Evolutionary conservation across 2,797 vertebrate genomes (phyloP), one percentile per base, ranked within the genome.

Genomic region (Geotrypetes seraphini): DNA sequence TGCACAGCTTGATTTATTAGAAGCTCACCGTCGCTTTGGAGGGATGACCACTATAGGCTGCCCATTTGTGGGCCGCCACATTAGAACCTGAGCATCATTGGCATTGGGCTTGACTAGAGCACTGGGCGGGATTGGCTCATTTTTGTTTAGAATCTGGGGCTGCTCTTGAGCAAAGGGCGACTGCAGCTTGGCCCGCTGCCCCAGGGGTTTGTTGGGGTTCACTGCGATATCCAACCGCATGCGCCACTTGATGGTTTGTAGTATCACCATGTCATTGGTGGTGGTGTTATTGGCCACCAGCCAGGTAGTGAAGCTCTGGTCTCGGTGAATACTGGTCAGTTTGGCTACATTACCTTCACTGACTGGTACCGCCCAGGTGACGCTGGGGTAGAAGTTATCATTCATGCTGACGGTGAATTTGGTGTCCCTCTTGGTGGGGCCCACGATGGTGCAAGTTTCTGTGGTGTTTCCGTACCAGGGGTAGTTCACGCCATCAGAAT

Each of bases 391-490:
- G 57, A 99, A 99, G 67, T 99, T 99, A 73, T 99, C 96, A 3
- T 97, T 99, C 96, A 99, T 99, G 64, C 91, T 97, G 63, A 97
- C 85, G 4, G 72, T 84, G 78, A 97, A 95, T 64, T 78, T 90
- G 73, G 79, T 88, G 52, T 94, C 90, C 50, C 85, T 90, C 71
- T 84, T 92, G 25, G 93, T 97, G 51, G 96, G 94, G 5, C 94
- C 96, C 22, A 86, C 82, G 1, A 97, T 68, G 15, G 90, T 96
- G 79, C 84, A 94, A 5, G 94, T 97, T 63, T 99, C 94, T 0
- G 92, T 97, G 20, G 94, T 97, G 74, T 95, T 99, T 31, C 96
- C 96, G 0, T 99, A 99, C 96, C 96, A 99, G 3, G 96, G 96
- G 43, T 99, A 99, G 72, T 97, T 97, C 30, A 97, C 92, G 1